Conservation (phyloP, 1,140 invertebrate genomes). For the Cyclina sinensis region DNA sequence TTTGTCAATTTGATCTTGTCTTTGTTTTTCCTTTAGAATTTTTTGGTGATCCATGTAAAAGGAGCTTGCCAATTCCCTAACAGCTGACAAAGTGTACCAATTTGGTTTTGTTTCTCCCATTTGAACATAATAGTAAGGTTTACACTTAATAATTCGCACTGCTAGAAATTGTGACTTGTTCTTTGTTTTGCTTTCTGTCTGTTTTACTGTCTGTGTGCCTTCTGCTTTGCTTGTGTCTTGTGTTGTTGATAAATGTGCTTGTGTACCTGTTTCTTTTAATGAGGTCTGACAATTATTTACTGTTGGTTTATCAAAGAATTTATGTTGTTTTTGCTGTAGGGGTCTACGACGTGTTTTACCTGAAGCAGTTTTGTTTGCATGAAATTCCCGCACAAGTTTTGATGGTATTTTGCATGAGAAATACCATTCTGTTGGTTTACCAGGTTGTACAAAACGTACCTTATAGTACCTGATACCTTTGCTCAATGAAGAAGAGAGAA, state of each 20-base stretch:
- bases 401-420: conserved; percentile 43
- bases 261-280: too few species aligned
- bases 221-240: too few species aligned
- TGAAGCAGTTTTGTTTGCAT: conserved; percentile 30
- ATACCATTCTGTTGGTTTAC: not conserved
- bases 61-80: too few species aligned
- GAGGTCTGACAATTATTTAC: not conserved
- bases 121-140: not conserved
- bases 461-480: not conserved
- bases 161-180: not conserved
- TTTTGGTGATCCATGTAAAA: too few species aligned
- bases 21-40: too few species aligned
- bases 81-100: too few species aligned
- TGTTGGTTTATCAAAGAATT: conserved; percentile 12
- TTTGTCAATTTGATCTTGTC: too few species aligned
- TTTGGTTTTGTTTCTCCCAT: too few species aligned
- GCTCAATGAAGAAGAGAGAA: not conserved
- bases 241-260: too few species aligned
- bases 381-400: conserved; percentile 13
- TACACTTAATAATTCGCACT: not conserved
- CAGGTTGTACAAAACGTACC: not conserved
- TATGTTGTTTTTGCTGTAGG: not conserved
- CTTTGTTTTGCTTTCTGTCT: not conserved
- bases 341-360: conserved; percentile 35
- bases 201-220: not conserved